phyloP scores from a whole-genome alignment of 2,797 vertebrate species.

The Tenualosa thibaudeaui region DNA sequence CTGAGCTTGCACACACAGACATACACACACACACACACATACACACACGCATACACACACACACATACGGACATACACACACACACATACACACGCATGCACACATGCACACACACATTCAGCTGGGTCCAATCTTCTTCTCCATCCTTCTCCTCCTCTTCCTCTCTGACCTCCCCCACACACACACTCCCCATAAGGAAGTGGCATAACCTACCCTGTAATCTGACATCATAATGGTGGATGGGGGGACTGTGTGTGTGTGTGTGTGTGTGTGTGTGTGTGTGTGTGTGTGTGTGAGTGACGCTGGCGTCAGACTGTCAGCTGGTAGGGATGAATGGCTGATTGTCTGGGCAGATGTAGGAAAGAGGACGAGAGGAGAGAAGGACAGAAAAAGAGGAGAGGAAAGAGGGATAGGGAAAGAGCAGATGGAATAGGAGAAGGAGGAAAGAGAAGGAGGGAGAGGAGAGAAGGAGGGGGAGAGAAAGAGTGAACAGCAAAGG shows the following conservation, averaged over 20 bases:
- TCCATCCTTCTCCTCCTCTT: no score
- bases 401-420: not conserved
- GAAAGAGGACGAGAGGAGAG: not conserved
- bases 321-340: constrained; percentile 65
- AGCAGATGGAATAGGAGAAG: not conserved
- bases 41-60: no score
- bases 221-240: no score
- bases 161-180: constrained; percentile 30
- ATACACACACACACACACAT: no score
- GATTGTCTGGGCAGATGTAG: constrained; percentile 77
- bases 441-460: constrained; percentile 34
- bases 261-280: constrained; percentile 54
- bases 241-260: constrained; percentile 41
- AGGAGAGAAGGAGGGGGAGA: constrained; percentile 30
- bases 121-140: no score
- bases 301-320: constrained; percentile 55
- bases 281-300: constrained; percentile 55
- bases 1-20: no score
- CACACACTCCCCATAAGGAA: no score
- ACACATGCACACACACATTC: no score
- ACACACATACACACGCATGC: no score
- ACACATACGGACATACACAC: no score
- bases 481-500: not conserved
- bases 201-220: no score
- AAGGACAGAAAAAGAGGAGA: not conserved